A percentile compares a stretch with the other conserved stretches of the same genome.
phyloP scores from a whole-genome alignment of 2,113 vertebrate species.

The Nibea albiflora region DNA sequence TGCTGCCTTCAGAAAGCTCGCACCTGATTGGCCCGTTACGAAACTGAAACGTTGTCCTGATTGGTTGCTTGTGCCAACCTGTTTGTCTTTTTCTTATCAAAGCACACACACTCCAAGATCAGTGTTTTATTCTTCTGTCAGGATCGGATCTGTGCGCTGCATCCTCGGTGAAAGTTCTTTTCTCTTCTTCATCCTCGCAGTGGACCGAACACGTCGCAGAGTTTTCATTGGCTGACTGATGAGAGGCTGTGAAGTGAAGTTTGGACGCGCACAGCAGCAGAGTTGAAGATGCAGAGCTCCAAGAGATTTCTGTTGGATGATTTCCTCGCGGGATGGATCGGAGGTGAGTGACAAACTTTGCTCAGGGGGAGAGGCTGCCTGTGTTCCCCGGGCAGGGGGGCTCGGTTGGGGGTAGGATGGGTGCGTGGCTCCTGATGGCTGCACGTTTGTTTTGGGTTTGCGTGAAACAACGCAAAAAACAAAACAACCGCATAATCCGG shows the following conservation, averaged over 20 bases:
- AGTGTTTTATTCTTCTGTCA: neutral
- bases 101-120: neutral
- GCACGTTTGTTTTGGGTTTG: neutral
- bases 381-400: neutral
- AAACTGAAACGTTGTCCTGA: neutral
- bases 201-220: too few relatives aligned
- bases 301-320: conserved; percentile 79
- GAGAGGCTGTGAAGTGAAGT: neutral
- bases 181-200: too few relatives aligned
- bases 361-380: neutral
- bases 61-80: conserved; percentile 42
- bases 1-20: accelerated
- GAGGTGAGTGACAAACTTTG: conserved; percentile 71
- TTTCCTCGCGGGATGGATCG: conserved; percentile 85
- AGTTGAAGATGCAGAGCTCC: conserved; percentile 58
- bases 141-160: accelerated
- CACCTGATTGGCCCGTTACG: conserved; percentile 43
- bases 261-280: neutral
- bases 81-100: conserved; percentile 13
- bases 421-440: neutral
- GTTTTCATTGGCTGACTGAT: neutral
- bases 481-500: too few relatives aligned
- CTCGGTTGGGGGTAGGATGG: neutral
- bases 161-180: neutral
- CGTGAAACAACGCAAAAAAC: too few relatives aligned